Evolutionary conservation across 2,113 vertebrate species (phyloP).

Genomic region (Diadophis punctatus): DNA sequence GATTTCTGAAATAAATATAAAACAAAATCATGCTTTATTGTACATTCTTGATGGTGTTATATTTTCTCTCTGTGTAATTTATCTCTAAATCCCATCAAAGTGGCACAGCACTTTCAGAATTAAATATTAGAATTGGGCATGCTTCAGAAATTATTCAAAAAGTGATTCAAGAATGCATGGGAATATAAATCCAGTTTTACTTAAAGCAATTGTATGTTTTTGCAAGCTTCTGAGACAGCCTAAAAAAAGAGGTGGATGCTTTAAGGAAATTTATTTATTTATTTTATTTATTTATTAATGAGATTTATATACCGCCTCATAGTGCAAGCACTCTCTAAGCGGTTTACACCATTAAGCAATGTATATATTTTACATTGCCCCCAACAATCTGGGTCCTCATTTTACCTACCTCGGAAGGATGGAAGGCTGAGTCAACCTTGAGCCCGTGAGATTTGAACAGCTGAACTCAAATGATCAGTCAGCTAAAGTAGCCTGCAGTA

Average conservation of each 20-base stretch:
- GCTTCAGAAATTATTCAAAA: background rate
- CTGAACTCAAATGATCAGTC: too few relatives aligned
- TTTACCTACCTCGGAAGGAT: too few relatives aligned
- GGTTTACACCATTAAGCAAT: too few relatives aligned
- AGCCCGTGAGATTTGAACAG: too few relatives aligned
- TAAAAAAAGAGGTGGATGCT: background rate
- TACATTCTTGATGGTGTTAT: background rate
- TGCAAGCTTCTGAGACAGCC: background rate
- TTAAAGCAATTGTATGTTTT: background rate
- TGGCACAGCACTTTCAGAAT: background rate
- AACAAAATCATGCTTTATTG: background rate
- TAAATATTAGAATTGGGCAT: background rate
- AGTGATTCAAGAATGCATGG: background rate
- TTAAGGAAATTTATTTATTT: background rate
- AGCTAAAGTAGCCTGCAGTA: too few relatives aligned
- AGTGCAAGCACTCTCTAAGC: too few relatives aligned
- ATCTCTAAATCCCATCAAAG: background rate
- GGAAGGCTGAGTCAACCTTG: too few relatives aligned
- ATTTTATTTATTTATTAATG: too few relatives aligned
- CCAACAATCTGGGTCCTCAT: too few relatives aligned
- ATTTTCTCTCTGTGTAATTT: background rate
- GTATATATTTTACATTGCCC: too few relatives aligned
- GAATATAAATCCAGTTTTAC: background rate
- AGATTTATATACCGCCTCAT: too few relatives aligned
- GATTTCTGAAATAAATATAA: background rate